Percentiles rank a stretch among this genome's conserved stretches.
These are phyloP conservation scores for Andrena trimmerana DNA, from an alignment of 2,888 invertebrate genomes.

Conservation along the genomic window DNA sequence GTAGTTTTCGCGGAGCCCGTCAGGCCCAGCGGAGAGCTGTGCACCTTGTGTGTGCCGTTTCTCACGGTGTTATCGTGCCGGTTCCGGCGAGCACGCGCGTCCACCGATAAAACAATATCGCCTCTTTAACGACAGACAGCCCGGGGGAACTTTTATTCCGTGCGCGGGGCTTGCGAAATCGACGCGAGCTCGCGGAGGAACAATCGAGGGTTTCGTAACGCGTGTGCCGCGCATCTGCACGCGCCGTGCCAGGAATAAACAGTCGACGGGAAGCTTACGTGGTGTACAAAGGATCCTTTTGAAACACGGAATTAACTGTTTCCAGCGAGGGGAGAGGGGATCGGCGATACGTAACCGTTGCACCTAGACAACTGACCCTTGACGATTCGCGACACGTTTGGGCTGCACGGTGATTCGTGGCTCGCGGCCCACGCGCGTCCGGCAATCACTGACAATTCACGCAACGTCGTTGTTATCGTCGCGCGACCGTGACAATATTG, in stretches of 20 bases:
- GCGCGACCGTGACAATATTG: conserved; percentile 11
- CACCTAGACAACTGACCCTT: neutral
- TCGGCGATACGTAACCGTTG: neutral
- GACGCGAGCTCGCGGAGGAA: conserved; percentile 18
- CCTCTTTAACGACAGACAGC: conserved; percentile 28
- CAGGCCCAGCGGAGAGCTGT: neutral
- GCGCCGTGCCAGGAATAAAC: conserved; percentile 39
- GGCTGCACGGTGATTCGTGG: conserved; percentile 25
- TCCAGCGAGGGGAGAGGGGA: neutral
- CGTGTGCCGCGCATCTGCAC: conserved; percentile 48
- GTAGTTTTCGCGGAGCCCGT: neutral
- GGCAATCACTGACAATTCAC: conserved; percentile 38
- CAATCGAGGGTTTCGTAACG: conserved; percentile 60
- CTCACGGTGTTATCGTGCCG: conserved; percentile 62
- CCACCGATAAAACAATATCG: conserved; percentile 53
- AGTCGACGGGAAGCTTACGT: conserved; percentile 7
- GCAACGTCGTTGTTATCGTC: conserved; percentile 8
- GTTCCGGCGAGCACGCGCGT: conserved; percentile 38
- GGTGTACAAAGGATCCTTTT: conserved; percentile 14
- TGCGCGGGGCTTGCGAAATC: conserved; percentile 46
- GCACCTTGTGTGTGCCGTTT: conserved; percentile 36
- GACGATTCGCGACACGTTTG: conserved; percentile 17
- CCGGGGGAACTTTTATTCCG: conserved; percentile 28
- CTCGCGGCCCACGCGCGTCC: conserved; percentile 56
- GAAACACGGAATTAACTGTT: conserved; percentile 14